Conservation (phyloP, 2,888 invertebrate species). For the Hirtodrosophila alboralis region DNA sequence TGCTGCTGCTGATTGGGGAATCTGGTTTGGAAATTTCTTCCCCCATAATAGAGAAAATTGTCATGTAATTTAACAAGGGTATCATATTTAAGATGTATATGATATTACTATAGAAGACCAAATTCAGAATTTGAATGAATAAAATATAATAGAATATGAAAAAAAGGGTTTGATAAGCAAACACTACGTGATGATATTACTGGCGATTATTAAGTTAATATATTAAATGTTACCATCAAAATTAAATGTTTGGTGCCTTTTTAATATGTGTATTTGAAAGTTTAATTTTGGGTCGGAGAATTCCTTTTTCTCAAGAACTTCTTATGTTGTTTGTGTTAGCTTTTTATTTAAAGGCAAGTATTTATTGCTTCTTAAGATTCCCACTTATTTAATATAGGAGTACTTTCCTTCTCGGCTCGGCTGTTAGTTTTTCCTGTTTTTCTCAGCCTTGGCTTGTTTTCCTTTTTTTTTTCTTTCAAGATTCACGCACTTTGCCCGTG, state of each 20-base stretch:
- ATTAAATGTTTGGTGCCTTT: constrained; percentile 5
- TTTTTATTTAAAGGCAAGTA: constrained; percentile 12
- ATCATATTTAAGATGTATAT: too few species aligned
- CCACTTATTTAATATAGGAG: constrained; percentile 11
- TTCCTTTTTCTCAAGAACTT: too few species aligned
- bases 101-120: too few species aligned
- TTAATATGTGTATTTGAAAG: not conserved
- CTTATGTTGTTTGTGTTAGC: constrained; percentile 1
- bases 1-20: too few species aligned
- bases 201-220: too few species aligned
- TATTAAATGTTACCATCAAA: constrained; percentile 2
- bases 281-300: not conserved
- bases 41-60: too few species aligned
- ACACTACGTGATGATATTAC: not conserved
- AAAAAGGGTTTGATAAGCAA: not conserved
- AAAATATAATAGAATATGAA: not conserved
- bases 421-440: constrained; percentile 14
- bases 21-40: too few species aligned
- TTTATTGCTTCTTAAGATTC: constrained; percentile 4
- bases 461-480: constrained; percentile 2
- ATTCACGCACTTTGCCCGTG: constrained; percentile 17
- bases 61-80: too few species aligned
- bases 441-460: constrained; percentile 18
- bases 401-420: constrained; percentile 14
- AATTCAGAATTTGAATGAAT: too few species aligned